Conservation (phyloP, 2,797 vertebrate species). For the Miichthys miiuy region DNA sequence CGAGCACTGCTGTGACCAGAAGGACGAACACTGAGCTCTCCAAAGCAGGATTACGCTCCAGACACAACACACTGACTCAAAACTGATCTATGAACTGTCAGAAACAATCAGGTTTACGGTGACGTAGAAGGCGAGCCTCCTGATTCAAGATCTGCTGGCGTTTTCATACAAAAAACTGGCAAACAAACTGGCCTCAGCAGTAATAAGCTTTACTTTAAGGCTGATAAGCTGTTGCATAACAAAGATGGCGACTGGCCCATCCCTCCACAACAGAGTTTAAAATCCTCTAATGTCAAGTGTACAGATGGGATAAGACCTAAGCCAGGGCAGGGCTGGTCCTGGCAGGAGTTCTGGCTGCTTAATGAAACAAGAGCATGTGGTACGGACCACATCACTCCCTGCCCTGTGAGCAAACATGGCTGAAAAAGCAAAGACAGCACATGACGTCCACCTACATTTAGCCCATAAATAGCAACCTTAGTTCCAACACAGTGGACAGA, state of each 20-base stretch:
- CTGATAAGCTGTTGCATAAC: constrained; percentile 72
- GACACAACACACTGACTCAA: constrained; percentile 2
- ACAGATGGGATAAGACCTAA: constrained; percentile 46
- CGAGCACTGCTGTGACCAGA: constrained; percentile 3
- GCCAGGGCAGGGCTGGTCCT: constrained; percentile 25
- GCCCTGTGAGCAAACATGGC: constrained; percentile 17
- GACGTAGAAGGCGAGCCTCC: not conserved
- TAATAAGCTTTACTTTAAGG: constrained; percentile 74
- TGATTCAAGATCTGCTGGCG: constrained; percentile 43
- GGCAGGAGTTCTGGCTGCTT: constrained; percentile 32
- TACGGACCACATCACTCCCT: not conserved
- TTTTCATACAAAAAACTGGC: too few relatives aligned
- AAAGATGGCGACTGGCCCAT: constrained; percentile 31
- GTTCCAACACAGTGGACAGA: not conserved
- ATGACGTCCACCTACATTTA: not conserved
- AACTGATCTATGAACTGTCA: constrained; percentile 12
- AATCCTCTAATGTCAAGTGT: constrained; percentile 54
- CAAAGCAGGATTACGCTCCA: constrained; percentile 26
- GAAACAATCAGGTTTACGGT: not conserved
- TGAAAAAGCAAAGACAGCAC: not conserved
- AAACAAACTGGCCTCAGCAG: constrained; percentile 24
- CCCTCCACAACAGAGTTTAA: constrained; percentile 10
- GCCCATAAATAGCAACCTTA: not conserved
- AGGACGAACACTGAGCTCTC: not conserved
- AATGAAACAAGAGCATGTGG: constrained; percentile 30